Base-by-base conservation (phyloP, 2,113 vertebrate genomes). In the Sigmodon hispidus region DNA sequence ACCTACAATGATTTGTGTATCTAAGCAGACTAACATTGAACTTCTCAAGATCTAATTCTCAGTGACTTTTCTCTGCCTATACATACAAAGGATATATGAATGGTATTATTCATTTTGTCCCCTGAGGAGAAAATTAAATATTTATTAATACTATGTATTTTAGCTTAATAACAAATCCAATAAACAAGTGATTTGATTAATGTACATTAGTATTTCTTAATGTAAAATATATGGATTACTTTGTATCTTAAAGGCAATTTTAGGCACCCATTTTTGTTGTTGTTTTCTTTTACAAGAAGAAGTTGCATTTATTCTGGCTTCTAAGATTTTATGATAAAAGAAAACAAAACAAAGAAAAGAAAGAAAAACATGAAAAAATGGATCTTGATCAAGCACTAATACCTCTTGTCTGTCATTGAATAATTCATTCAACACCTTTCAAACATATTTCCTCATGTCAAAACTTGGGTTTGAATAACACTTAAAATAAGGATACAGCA, bases 141-240 rank as follows among this genome's bases (percentile, higher is more conserved):
- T 96, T 97, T 94, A 96, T 95, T 97, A 75, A 89, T 81, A 92
- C 34, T 77, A 55, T 91, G 67, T 43, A 79, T 97, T 95, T 95
- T 75, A 57, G 80, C 48, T 94, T 94, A 73, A 85, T 94, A 96
- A 89, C 55, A 97, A 97, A 96, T 84, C n/a, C 83, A 97, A 91
- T 96, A 90, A 95, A 96, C 52, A 96, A 83, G 48, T 61, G 0
- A 50, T 95, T 90, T 97, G 94, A 96, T 89, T 92, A 95, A 95
- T 93, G 89, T 89, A 92, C 75, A 94, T 96, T 96, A 95, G 26
- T 52, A 79, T 90, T 96, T 97, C 61, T 69, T 95, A 93, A 69
- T 96, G 48, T 83, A 93, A 93, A 29, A 96, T 70, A 5, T 91
- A 87, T 95, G 15, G 79, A 96, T 96, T 96, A 89, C 29, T 89